Evolutionary conservation across 2,888 invertebrate genomes (phyloP), one percentile per base, ranked within the genome.

Genomic region (Lasioglossum vierecki): DNA sequence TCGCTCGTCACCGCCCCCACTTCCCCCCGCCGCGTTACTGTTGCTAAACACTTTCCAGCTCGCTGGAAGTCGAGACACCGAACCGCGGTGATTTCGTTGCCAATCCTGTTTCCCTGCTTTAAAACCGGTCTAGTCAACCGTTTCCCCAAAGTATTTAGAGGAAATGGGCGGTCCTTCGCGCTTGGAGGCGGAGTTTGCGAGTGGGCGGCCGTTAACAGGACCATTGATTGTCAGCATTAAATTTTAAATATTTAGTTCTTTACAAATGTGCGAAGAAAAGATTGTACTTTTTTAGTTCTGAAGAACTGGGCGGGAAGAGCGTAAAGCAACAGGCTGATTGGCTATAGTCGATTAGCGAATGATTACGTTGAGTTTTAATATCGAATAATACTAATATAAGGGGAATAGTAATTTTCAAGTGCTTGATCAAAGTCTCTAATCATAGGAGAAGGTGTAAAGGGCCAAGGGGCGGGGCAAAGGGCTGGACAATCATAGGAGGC

Each of bases 31-130:
- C 4, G 26, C 8, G n/a, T 66, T 22, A 22, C 44, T 22, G 11
- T 60, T 22, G 76, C 60, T 44, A 30, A 44, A 63, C 30, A 76
- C 44, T 76, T 63, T 63, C 63, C 60, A 63, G 8, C 22, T 26
- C 26, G 30, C 18, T 30, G 11, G 72, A 72, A 49, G 49, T 72
- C 71, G 44, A 49, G 46, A 30, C 22, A 39, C 3, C 46, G 49
- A 49, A 35, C n/a, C 26, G 18, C 26, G 46, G 49, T 30, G 44
- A 68, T 18, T 30, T 72, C 71, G 46, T 26, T 30, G 46, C 46
- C 26, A 26, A 60, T 60, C 26, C 60, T 26, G 26, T 26, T 26
- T 26, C 26, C 13, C 60, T 5, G 26, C 26, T 26, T 60, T 15
- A 26, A 60, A 60, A 22, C 4, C 11, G 60, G 26, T 5, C 13